Conservation (phyloP, 2,797 vertebrate species). For the Iguana delicatissima region DNA sequence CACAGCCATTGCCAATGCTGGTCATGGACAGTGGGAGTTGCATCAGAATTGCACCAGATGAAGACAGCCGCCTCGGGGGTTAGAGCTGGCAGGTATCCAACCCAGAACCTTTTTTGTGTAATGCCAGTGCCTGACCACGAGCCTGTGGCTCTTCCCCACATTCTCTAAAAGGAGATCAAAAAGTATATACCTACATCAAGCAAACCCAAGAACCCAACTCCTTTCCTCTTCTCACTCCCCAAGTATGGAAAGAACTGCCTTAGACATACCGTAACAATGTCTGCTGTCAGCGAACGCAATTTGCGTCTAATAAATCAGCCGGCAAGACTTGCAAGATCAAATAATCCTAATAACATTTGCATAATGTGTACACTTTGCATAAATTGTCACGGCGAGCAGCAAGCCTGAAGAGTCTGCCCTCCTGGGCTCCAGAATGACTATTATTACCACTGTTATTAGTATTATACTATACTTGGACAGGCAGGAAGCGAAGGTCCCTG, state of each 20-base stretch:
- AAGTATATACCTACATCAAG: not conserved
- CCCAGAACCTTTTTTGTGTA: not conserved
- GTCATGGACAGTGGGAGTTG: not conserved
- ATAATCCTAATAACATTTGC: constrained; percentile 55
- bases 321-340: constrained; percentile 44
- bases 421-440: not conserved
- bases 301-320: constrained; percentile 52
- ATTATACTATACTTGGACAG: not conserved
- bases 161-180: not conserved
- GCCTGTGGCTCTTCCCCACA: not conserved
- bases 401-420: not conserved
- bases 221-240: not conserved
- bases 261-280: not conserved
- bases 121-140: not conserved
- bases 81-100: not conserved
- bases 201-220: accelerated
- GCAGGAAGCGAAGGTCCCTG: not conserved
- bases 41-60: not conserved
- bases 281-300: constrained; percentile 42
- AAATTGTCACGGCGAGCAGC: constrained; percentile 20
- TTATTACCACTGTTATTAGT: not conserved
- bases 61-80: not conserved
- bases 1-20: not conserved
- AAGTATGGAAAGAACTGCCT: not conserved
- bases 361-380: constrained; percentile 48